phyloP scores from a whole-genome alignment of 2,797 vertebrate species.

The Alosa sapidissima region DNA sequence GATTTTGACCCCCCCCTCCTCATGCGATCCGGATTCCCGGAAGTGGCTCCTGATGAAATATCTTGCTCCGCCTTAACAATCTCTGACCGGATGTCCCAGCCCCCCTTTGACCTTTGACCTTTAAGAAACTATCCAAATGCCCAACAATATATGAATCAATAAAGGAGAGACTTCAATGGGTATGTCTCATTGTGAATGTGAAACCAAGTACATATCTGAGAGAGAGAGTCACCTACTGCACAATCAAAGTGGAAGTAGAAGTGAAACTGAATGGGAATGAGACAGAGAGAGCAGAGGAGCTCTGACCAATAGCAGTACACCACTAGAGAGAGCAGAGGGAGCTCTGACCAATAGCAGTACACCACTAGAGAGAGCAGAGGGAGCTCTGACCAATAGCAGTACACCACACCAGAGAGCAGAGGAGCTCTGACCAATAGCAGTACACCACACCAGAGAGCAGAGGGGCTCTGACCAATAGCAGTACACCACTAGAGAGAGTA shows the following conservation, averaged over 20 bases:
- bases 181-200: neutral
- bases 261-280: neutral
- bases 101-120: neutral
- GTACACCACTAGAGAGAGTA: too few relatives aligned
- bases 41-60: too few relatives aligned
- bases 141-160: neutral
- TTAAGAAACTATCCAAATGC: neutral
- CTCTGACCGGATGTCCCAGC: neutral
- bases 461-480: too few relatives aligned
- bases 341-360: conserved; percentile 64
- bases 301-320: too few relatives aligned
- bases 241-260: neutral
- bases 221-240: neutral
- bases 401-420: too few relatives aligned
- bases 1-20: too few relatives aligned
- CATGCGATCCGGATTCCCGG: too few relatives aligned
- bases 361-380: neutral
- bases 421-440: too few relatives aligned
- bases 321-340: neutral
- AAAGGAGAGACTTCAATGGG: neutral
- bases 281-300: neutral
- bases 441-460: too few relatives aligned
- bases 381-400: conserved; percentile 33
- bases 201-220: neutral
- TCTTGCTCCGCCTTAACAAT: too few relatives aligned